phyloP scores from a whole-genome alignment of 2,888 invertebrate species.

The Bellardia bayeri region DNA sequence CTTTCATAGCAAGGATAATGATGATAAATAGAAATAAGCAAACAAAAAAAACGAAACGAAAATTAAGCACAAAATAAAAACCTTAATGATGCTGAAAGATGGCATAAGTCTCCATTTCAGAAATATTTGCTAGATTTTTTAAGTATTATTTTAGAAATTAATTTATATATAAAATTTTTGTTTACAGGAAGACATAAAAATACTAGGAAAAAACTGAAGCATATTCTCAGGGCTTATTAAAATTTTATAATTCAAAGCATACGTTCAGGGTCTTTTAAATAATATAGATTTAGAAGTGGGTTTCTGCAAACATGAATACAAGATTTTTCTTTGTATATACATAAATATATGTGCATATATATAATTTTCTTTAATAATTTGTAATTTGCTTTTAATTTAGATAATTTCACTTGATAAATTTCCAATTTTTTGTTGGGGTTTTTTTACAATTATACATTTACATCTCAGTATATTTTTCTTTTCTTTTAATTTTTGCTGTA shows the following conservation, averaged over 20 bases:
- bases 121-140: not conserved
- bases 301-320: not conserved
- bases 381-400: not conserved
- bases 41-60: constrained; percentile 51
- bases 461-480: not conserved
- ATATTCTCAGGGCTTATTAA: constrained; percentile 56
- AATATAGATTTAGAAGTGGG: constrained; percentile 35
- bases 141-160: not conserved
- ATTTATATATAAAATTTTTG: too few relatives aligned
- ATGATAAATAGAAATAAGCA: constrained; percentile 67
- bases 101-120: not conserved
- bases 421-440: not conserved
- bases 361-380: not conserved
- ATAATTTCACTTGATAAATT: not conserved
- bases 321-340: not conserved
- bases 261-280: constrained; percentile 68
- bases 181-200: too few relatives aligned
- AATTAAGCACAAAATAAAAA: constrained; percentile 54
- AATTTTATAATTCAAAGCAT: constrained; percentile 63
- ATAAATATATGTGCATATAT: not conserved
- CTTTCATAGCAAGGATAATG: constrained; percentile 79
- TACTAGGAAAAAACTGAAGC: not conserved
- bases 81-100: constrained; percentile 38
- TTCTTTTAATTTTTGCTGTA: constrained; percentile 34
- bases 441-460: constrained; percentile 7